A percentile compares a stretch with the other conserved stretches of the same genome.
These are phyloP conservation scores for Dendrolimus pini DNA, from an alignment of 2,888 invertebrate genomes.

Conservation along the genomic window DNA sequence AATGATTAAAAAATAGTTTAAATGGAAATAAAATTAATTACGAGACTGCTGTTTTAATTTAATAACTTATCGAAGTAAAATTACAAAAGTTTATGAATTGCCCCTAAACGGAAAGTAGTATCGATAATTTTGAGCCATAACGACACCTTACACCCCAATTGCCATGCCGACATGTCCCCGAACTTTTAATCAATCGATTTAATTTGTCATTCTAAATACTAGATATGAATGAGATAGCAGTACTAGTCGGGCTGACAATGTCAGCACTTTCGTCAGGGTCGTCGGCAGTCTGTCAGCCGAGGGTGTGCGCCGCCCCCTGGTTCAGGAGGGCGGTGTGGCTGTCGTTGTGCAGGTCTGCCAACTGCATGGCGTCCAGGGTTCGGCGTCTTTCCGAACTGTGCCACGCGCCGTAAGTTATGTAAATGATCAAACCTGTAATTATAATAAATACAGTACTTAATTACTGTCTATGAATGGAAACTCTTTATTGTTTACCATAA, in stretches of 20 bases:
- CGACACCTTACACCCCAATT: no score
- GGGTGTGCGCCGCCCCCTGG: conserved; percentile 36
- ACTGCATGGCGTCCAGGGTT: conserved; percentile 32
- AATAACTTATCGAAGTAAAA: no score
- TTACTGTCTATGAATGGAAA: no score
- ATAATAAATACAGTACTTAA: neutral
- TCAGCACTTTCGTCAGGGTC: conserved; percentile 6
- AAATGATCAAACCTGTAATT: conserved; percentile 80
- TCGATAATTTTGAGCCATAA: no score
- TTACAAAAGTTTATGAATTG: no score
- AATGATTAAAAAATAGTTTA: no score
- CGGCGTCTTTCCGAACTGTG: conserved; percentile 77
- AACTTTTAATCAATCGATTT: no score
- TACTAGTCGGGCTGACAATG: conserved; percentile 40
- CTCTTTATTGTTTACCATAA: no score
- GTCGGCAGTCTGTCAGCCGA: conserved; percentile 43
- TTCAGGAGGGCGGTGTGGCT: conserved; percentile 52
- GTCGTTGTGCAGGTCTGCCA: conserved; percentile 52
- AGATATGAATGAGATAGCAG: conserved; percentile 54
- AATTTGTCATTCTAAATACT: conserved; percentile 35
- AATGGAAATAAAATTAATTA: no score
- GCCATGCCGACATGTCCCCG: no score
- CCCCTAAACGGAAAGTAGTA: no score
- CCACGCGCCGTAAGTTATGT: conserved; percentile 84
- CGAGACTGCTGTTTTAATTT: no score